Percentiles rank a stretch among this genome's conserved stretches.
These are phyloP conservation scores for Sphenodon punctatus DNA, from an alignment of 2,797 vertebrate species.

Conservation along the genomic window DNA sequence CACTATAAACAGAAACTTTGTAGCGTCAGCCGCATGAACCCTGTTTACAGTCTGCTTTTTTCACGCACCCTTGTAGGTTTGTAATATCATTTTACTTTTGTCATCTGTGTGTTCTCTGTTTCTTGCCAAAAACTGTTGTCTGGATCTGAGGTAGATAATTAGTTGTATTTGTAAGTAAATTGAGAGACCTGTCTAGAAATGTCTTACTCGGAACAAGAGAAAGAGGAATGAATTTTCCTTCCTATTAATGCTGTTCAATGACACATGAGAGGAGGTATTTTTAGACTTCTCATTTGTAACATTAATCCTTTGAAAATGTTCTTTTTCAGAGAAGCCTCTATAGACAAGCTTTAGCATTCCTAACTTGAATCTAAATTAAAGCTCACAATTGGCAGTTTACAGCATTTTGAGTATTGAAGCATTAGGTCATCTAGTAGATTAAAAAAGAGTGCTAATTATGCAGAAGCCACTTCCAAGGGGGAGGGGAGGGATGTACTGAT, in stretches of 20 bases:
- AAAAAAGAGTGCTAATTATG: constrained; percentile 67
- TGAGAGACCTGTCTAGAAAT: constrained; percentile 12
- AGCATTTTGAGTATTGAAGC: constrained; percentile 35
- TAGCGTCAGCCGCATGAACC: not conserved
- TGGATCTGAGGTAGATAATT: constrained; percentile 33
- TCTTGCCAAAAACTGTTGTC: constrained; percentile 6
- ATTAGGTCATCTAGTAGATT: constrained; percentile 59
- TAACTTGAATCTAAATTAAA: constrained; percentile 30
- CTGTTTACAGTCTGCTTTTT: not conserved
- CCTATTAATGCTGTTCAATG: not conserved
- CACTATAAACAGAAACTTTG: not conserved
- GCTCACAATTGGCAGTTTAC: constrained; percentile 27
- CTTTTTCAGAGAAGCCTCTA: not conserved
- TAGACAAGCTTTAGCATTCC: not conserved
- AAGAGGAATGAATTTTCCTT: not conserved
- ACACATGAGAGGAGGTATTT: not conserved
- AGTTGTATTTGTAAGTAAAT: not conserved
- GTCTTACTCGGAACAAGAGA: not conserved
- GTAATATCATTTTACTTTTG: constrained; percentile 10
- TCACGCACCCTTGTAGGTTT: not conserved
- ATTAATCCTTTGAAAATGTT: not conserved
- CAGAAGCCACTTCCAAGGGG: constrained; percentile 40
- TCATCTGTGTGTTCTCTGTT: not conserved
- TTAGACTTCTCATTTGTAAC: not conserved
- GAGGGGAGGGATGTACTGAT: constrained; percentile 25